These are phyloP conservation scores for Cololabis saira DNA, from an alignment of 2,113 vertebrate species.

Conservation along the genomic window DNA sequence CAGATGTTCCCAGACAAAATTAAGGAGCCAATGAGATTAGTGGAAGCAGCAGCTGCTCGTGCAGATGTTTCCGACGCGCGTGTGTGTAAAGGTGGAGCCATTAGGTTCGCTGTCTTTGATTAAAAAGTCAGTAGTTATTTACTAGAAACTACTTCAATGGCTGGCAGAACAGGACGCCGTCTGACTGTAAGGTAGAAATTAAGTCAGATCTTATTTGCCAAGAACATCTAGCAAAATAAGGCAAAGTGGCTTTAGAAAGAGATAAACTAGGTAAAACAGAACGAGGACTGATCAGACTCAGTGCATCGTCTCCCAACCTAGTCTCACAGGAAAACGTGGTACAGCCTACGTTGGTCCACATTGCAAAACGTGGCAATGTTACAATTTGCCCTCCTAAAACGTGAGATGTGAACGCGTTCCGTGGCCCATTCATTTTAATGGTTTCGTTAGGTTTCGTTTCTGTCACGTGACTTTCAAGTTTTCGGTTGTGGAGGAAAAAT, in stretches of 20 bases:
- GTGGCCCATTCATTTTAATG: conserved; percentile 6
- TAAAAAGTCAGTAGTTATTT: conserved; percentile 76
- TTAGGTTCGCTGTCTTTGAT: conserved; percentile 62
- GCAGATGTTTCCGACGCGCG: conserved; percentile 68
- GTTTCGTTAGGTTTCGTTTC: too few relatives aligned
- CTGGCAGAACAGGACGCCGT: conserved; percentile 31
- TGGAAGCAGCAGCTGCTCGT: conserved; percentile 60
- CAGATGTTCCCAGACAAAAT: conserved; percentile 66
- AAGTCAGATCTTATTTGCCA: conserved; percentile 30
- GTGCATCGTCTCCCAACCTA: too few relatives aligned
- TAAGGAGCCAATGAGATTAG: conserved; percentile 67
- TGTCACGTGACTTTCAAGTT: too few relatives aligned
- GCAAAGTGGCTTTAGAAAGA: conserved; percentile 7
- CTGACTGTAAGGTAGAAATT: conserved; percentile 32
- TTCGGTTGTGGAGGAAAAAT: too few relatives aligned
- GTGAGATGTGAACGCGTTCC: neutral
- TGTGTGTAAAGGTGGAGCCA: conserved; percentile 62
- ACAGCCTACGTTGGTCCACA: too few relatives aligned
- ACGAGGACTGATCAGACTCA: neutral
- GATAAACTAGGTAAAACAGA: conserved; percentile 12
- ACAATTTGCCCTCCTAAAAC: too few relatives aligned
- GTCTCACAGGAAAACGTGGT: too few relatives aligned
- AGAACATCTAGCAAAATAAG: conserved; percentile 23
- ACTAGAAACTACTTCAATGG: conserved; percentile 59
- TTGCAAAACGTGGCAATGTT: too few relatives aligned